These are phyloP conservation scores for Drosophila sproati DNA, from an alignment of 1,140 invertebrate species.

Conservation along the genomic window DNA sequence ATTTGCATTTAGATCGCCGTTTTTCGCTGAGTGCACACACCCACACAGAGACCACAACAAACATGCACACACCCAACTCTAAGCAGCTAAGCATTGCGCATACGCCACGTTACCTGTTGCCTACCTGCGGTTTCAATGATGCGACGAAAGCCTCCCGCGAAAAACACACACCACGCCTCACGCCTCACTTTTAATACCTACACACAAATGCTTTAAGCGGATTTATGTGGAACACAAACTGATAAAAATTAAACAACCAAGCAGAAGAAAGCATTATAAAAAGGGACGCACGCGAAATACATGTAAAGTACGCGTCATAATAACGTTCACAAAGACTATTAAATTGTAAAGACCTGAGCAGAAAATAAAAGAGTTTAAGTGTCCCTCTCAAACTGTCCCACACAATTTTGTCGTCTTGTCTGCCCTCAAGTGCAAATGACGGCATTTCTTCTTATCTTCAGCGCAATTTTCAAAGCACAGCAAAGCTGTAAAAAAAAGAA, in stretches of 20 bases:
- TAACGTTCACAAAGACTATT: constrained; percentile 30
- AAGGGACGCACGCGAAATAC: constrained; percentile 23
- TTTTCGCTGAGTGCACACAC: background rate
- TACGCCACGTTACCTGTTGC: constrained; percentile 63
- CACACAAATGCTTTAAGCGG: constrained; percentile 62
- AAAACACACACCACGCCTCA: constrained; percentile 17
- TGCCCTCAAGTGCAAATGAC: constrained; percentile 30
- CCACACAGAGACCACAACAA: background rate
- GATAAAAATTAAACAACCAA: constrained; percentile 38
- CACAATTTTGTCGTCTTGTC: background rate
- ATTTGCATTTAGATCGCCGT: no score
- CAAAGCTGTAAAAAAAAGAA: constrained; percentile 1
- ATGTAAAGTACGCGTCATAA: constrained; percentile 29
- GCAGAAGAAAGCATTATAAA: constrained; percentile 9
- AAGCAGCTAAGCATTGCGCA: constrained; percentile 29
- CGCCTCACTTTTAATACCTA: constrained; percentile 34
- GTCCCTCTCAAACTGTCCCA: background rate
- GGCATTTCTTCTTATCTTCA: constrained; percentile 31
- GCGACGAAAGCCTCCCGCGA: constrained; percentile 19
- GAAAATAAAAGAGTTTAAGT: constrained; percentile 5
- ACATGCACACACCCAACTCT: background rate
- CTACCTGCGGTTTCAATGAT: constrained; percentile 40
- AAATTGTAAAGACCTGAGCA: constrained; percentile 28
- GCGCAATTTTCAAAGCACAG: constrained; percentile 16
- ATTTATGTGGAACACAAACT: constrained; percentile 30